Percentiles rank a stretch among this genome's conserved stretches.
These are phyloP conservation scores for Leiothrix lutea DNA, from an alignment of 2,113 vertebrate genomes.

Conservation along the genomic window DNA sequence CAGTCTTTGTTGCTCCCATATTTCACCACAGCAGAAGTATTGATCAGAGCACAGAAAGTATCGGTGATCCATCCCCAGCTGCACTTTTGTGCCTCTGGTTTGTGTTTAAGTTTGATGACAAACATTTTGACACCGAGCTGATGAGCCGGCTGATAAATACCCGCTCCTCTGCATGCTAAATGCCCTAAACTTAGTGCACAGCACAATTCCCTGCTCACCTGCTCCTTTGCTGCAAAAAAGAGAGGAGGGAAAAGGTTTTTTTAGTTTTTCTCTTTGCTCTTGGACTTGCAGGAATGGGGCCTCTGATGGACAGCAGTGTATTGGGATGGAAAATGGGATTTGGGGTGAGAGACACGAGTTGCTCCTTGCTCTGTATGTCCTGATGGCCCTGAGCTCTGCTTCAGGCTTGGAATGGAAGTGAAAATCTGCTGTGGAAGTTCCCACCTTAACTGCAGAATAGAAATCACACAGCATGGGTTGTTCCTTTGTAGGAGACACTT, in stretches of 20 bases:
- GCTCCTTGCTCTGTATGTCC: neutral
- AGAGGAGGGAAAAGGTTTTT: neutral
- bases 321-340: rapidly evolving
- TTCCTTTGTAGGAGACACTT: too few species aligned
- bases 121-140: neutral
- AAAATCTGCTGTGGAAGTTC: neutral
- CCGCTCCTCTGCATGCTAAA: neutral
- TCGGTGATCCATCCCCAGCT: slow-evolving; percentile 4
- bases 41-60: neutral
- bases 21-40: slow-evolving; percentile 31
- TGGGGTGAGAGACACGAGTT: neutral
- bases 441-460: rapidly evolving
- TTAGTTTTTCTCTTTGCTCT: neutral
- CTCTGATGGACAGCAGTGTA: neutral
- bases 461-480: too few species aligned
- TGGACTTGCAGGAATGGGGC: neutral
- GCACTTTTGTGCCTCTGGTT: neutral
- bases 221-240: neutral
- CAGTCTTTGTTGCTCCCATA: neutral
- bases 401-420: neutral
- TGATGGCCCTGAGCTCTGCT: neutral
- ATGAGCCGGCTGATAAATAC: neutral
- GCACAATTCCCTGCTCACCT: neutral
- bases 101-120: neutral
- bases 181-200: neutral